A percentile compares a stretch with the other conserved stretches of the same genome.
phyloP scores from a whole-genome alignment of 2,888 invertebrate genomes.

The Lomographa bimaculata region DNA sequence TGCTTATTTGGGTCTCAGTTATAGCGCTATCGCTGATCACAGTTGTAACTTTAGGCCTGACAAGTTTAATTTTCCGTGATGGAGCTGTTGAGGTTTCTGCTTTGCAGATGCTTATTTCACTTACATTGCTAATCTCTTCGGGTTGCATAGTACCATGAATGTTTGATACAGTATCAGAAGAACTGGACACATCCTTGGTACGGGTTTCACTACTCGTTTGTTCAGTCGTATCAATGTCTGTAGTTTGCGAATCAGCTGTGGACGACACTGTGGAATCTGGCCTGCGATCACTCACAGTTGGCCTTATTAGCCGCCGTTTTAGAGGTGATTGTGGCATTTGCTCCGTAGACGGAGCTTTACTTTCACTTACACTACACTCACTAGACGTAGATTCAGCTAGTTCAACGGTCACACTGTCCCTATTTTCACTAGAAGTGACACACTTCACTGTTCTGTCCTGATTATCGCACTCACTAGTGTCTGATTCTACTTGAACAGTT shows the following conservation, averaged over 20 bases:
- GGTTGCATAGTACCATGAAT: conserved; percentile 66
- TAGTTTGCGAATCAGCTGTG: conserved; percentile 65
- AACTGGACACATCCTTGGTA: conserved; percentile 76
- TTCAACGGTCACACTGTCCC: conserved; percentile 72
- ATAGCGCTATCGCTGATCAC: conserved; percentile 47
- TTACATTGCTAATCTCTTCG: conserved; percentile 74
- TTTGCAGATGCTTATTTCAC: conserved; percentile 78
- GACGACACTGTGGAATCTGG: conserved; percentile 80
- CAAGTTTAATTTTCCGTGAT: conserved; percentile 75
- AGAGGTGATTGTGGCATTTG: conserved; percentile 59
- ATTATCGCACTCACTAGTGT: conserved; percentile 55
- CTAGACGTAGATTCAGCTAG: conserved; percentile 77
- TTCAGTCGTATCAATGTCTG: conserved; percentile 48
- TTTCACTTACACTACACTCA: conserved; percentile 73
- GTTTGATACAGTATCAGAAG: conserved; percentile 69
- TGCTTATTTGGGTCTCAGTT: conserved; percentile 38
- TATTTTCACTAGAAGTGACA: conserved; percentile 73
- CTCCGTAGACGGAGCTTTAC: conserved; percentile 47
- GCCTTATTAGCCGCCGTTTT: conserved; percentile 65
- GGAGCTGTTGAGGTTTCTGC: conserved; percentile 75
- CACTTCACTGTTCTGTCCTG: conserved; percentile 68
- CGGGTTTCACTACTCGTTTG: conserved; percentile 56
- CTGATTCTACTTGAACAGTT: conserved; percentile 50
- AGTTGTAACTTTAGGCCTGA: conserved; percentile 66
- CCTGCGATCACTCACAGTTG: conserved; percentile 63